Evolutionary conservation across 2,113 vertebrate species (phyloP).

Genomic region (Heterocephalus glaber): DNA sequence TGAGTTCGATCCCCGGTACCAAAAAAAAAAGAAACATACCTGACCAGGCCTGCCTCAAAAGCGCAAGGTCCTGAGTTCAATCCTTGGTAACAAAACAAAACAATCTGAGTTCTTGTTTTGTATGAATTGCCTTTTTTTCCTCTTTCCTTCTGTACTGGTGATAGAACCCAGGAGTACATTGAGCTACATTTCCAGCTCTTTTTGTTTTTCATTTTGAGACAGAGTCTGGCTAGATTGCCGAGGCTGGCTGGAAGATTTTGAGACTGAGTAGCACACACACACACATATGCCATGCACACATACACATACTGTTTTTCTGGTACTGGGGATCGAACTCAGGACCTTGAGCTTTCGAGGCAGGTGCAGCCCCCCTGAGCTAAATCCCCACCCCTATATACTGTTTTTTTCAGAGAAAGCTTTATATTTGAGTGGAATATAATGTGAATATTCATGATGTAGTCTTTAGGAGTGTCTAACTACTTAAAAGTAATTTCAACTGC

Average conservation of each 20-base stretch:
- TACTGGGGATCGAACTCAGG: too few species aligned
- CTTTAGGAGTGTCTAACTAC: background rate
- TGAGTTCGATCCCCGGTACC: too few species aligned
- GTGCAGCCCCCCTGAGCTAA: too few species aligned
- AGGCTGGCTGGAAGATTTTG: background rate
- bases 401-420: slow-evolving; percentile 16
- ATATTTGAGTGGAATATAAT: background rate
- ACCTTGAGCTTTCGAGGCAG: too few species aligned
- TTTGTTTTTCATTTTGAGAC: background rate
- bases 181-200: background rate
- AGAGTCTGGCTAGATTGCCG: background rate
- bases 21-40: too few species aligned
- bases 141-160: background rate
- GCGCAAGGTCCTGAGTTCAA: too few species aligned
- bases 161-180: background rate
- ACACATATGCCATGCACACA: too few species aligned
- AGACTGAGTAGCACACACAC: background rate
- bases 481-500: slow-evolving; percentile 39
- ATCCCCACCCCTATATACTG: too few species aligned
- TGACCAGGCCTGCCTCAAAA: background rate
- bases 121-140: background rate
- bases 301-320: too few species aligned
- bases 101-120: slow-evolving; percentile 2
- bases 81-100: too few species aligned
- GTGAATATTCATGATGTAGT: background rate